Evolutionary conservation across 2,888 invertebrate genomes (phyloP).

Genomic region (Creontiades dilutus): DNA sequence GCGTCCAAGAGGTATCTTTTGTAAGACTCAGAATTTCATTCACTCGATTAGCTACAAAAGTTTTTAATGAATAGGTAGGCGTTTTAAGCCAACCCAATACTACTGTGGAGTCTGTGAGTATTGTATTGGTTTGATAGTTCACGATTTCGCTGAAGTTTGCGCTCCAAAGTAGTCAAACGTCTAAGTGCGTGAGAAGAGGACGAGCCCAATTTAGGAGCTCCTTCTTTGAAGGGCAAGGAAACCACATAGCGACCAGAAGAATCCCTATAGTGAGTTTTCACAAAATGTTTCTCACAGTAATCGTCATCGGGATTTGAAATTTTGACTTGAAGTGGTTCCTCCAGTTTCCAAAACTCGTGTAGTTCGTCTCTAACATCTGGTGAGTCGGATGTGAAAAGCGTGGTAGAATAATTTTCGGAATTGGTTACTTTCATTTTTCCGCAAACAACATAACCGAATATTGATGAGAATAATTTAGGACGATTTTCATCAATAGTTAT

Average conservation of each 20-base stretch:
- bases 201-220: not conserved
- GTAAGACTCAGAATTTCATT: not conserved
- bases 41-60: not conserved
- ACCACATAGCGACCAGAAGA: slow-evolving; percentile 3
- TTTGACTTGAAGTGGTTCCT: not conserved
- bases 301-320: not conserved
- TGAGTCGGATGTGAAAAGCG: not conserved
- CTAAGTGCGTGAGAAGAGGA: not conserved
- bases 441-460: not conserved
- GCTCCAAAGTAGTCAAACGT: not conserved
- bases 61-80: not conserved
- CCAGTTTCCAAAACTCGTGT: not conserved
- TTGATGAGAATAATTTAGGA: not conserved
- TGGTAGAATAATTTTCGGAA: not conserved
- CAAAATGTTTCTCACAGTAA: not conserved
- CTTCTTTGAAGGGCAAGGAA: not conserved
- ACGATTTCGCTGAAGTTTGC: not conserved
- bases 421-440: not conserved
- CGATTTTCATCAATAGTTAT: not conserved
- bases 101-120: not conserved
- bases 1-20: not conserved
- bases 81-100: not conserved
- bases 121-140: not conserved
- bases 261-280: not conserved
- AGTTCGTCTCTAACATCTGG: not conserved